Evolutionary conservation across 2,888 invertebrate species (phyloP).

Genomic region (Vanessa cardui): DNA sequence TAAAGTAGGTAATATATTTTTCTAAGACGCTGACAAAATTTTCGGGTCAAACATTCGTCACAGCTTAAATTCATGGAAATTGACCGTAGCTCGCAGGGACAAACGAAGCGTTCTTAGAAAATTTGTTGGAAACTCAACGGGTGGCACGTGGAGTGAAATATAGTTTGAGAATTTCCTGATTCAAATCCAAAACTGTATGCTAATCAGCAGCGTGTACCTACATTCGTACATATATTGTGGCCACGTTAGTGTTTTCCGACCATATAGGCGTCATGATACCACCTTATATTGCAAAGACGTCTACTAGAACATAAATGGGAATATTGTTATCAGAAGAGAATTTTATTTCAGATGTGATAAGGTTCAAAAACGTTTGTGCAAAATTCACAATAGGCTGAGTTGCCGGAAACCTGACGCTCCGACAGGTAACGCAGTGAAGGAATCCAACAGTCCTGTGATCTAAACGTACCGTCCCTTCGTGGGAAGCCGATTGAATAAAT

Average conservation of each 20-base stretch:
- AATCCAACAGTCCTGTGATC: constrained; percentile 47
- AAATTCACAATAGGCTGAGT: constrained; percentile 40
- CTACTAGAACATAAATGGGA: constrained; percentile 15
- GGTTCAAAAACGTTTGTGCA: constrained; percentile 30
- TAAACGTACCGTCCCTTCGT: constrained; percentile 41
- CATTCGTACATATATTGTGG: constrained; percentile 36
- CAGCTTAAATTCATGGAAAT: constrained; percentile 24
- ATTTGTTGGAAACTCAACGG: constrained; percentile 25
- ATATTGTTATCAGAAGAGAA: constrained; percentile 21
- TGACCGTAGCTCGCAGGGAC: constrained; percentile 18
- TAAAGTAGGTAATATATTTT: background rate
- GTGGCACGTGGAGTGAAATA: constrained; percentile 40
- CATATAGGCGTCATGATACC: constrained; percentile 41
- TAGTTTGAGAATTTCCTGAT: constrained; percentile 41
- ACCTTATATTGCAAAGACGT: constrained; percentile 39
- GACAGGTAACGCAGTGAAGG: constrained; percentile 53
- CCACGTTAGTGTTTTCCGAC: constrained; percentile 30
- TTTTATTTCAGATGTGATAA: constrained; percentile 20
- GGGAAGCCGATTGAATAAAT: constrained; percentile 43
- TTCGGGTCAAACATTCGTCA: constrained; percentile 25
- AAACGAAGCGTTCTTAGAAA: constrained; percentile 14
- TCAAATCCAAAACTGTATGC: constrained; percentile 45
- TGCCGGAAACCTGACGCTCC: constrained; percentile 47
- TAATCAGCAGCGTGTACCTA: constrained; percentile 36
- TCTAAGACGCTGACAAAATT: constrained; percentile 10